Percentiles rank a stretch among this genome's conserved stretches.
Conservation (phyloP, 2,888 invertebrate genomes). For the Hypercompe scribonia region DNA sequence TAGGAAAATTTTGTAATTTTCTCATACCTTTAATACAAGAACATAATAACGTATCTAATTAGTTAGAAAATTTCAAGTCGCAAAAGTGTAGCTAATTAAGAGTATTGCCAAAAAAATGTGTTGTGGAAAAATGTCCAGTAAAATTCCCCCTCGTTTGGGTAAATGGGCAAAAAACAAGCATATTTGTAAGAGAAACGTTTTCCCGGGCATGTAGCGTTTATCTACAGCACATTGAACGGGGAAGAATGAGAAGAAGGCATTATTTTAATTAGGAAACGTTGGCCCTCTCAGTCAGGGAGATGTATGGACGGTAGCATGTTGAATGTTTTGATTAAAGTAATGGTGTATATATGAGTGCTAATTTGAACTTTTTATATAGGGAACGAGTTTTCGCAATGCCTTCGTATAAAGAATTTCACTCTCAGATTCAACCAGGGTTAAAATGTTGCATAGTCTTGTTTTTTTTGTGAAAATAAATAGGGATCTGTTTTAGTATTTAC, state of each 20-base stretch:
- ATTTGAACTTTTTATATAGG: conserved; percentile 29
- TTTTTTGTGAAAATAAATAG: background rate
- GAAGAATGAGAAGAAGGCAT: conserved; percentile 81
- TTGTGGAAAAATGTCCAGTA: conserved; percentile 64
- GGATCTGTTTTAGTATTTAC: background rate
- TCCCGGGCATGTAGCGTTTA: conserved; percentile 80
- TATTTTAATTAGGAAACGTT: conserved; percentile 84
- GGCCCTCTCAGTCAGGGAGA: conserved; percentile 64
- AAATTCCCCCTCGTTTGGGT: conserved; percentile 72
- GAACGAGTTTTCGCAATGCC: conserved; percentile 30
- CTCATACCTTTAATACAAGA: conserved; percentile 22
- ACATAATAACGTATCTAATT: conserved; percentile 49
- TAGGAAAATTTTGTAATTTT: conserved; percentile 2
- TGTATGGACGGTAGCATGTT: conserved; percentile 59
- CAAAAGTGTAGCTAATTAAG: conserved; percentile 71
- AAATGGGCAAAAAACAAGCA: conserved; percentile 74
- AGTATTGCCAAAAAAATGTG: conserved; percentile 61
- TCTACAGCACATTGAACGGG: conserved; percentile 84
- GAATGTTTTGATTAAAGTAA: conserved; percentile 63
- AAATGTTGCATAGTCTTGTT: background rate
- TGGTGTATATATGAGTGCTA: conserved; percentile 45
- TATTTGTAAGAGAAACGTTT: conserved; percentile 75
- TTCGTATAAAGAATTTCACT: conserved; percentile 20
- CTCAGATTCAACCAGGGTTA: background rate
- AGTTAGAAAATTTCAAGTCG: conserved; percentile 61